Conservation (phyloP, 2,888 invertebrate species). For the Tyria jacobaeae region DNA sequence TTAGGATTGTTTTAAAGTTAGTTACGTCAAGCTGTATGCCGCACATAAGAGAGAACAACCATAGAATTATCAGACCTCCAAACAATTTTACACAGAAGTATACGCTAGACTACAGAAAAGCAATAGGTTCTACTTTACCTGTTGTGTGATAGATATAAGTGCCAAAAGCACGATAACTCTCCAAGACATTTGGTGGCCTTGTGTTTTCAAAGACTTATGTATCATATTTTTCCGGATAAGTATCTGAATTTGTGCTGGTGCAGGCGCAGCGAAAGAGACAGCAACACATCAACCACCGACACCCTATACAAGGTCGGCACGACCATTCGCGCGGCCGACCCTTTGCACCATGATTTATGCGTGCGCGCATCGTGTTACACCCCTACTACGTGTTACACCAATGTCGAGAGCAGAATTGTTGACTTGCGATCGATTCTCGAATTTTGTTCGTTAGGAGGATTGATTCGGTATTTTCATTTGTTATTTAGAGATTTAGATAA, state of each 20-base stretch:
- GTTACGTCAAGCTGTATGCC: too few relatives aligned
- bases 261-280: constrained; percentile 55
- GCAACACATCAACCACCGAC: constrained; percentile 63
- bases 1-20: too few relatives aligned
- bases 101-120: neutral
- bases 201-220: neutral
- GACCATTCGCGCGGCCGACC: constrained; percentile 63
- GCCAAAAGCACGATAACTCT: constrained; percentile 42
- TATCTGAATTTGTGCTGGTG: constrained; percentile 29
- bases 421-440: neutral
- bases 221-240: neutral
- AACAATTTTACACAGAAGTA: neutral
- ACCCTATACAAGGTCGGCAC: constrained; percentile 57
- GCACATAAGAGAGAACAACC: neutral
- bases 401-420: neutral
- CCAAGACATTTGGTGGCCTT: constrained; percentile 29
- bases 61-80: neutral
- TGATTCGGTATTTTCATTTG: neutral
- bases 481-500: neutral
- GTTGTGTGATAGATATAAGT: constrained; percentile 45
- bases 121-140: constrained; percentile 24
- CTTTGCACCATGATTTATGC: constrained; percentile 55
- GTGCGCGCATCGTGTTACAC: constrained; percentile 50
- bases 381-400: constrained; percentile 32
- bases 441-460: neutral